Base-by-base conservation (phyloP, 2,797 vertebrate species). In the Macropodus opercularis region DNA sequence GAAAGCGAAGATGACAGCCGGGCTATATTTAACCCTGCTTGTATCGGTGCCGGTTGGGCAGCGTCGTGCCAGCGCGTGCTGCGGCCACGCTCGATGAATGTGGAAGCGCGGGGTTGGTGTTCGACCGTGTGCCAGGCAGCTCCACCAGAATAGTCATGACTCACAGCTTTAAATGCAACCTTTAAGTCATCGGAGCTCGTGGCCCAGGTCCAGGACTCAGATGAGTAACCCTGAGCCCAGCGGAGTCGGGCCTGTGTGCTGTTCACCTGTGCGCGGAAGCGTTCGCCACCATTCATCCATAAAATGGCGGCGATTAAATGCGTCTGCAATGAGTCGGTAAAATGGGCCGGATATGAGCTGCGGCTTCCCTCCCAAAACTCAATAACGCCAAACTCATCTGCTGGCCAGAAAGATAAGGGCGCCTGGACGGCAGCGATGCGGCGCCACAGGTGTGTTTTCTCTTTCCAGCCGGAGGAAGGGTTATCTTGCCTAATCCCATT, bases 241-340 rank as follows among this genome's bases (percentile, higher is more conserved):
- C 2, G 35, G 36, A 48, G 60, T 43, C 17, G 14, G 63, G 53
- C 43, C 42, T 64, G 70, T 46, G 53, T 36, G 54, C 69, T 67
- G 58, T 49, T 53, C 57, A 61, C 75, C 56, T 66, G 73, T 42
- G 68, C 43, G 63, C 67, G 61, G 22, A 43, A 43, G 70, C 13
- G n/a, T 66, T 61, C 56, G 27, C 67, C 54, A 58, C 72, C 83
- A 68, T 82, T 87, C 87, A 88, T 73, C 84, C 84, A 67, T 80
- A 86, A 87, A 89, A 92, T 81, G 65, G 73, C 61, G 81, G 79
- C 87, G 83, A 91, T 91, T 86, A 85, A 73, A 85, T 82, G 75
- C 73, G 53, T 72, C 84, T 83, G 60, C 71, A 74, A 83, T 75
- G 72, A 88, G 79, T 64, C 12, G 32, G 66, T 53, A 65, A 87